These are phyloP conservation scores for Cotesia chilonis DNA, from an alignment of 1,140 invertebrate genomes.

Conservation along the genomic window DNA sequence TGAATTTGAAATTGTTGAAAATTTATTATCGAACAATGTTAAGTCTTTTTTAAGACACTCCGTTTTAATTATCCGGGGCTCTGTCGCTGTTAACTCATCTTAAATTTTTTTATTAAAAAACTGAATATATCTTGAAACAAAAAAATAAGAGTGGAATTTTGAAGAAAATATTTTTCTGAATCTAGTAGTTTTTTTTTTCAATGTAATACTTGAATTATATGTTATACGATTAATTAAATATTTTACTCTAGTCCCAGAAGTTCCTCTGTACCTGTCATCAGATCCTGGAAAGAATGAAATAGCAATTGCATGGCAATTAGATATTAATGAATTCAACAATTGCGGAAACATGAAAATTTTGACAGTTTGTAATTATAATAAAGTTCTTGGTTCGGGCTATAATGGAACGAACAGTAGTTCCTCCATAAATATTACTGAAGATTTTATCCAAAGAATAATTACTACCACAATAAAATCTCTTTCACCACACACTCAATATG, in stretches of 20 bases:
- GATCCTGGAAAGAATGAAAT: slow-evolving; percentile 27
- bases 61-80: no score
- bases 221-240: not conserved
- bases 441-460: slow-evolving; percentile 13
- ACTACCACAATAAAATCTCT: slow-evolving; percentile 39
- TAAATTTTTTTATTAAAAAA: no score
- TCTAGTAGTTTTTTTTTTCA: not conserved
- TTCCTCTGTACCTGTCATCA: not conserved
- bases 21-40: no score
- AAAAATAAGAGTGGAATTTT: no score
- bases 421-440: not conserved
- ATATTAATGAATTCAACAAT: slow-evolving; percentile 42
- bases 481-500: slow-evolving; percentile 51
- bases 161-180: no score
- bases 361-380: slow-evolving; percentile 42
- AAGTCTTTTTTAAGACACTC: no score
- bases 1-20: no score
- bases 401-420: slow-evolving; percentile 7
- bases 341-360: slow-evolving; percentile 41
- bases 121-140: no score
- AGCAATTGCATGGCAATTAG: slow-evolving; percentile 45
- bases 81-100: no score
- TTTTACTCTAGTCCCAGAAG: slow-evolving; percentile 1
- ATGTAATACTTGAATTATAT: not conserved
- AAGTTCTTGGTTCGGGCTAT: slow-evolving; percentile 43